Conservation (phyloP, 2,797 vertebrate species). For the Manis javanica region DNA sequence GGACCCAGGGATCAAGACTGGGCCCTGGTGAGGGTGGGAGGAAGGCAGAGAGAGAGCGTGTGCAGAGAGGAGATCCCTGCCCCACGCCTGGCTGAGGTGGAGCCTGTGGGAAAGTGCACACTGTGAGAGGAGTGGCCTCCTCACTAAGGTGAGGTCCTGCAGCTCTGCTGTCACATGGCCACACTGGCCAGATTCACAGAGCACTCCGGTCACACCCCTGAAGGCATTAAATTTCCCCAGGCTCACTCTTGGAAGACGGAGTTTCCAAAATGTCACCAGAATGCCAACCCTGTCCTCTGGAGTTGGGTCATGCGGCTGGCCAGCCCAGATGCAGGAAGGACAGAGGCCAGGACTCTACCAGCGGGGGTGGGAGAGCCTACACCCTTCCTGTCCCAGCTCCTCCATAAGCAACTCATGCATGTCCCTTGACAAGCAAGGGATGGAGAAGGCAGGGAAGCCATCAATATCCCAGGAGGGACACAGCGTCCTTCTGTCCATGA, state of each 20-base stretch:
- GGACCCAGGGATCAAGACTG: neutral
- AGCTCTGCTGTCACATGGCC: neutral
- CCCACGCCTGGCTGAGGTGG: neutral
- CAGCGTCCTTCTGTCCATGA: neutral
- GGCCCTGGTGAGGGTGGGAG: neutral
- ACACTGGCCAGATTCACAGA: neutral
- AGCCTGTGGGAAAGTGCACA: neutral
- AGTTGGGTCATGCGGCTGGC: neutral
- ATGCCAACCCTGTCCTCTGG: neutral
- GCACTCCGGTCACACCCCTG: rapidly evolving
- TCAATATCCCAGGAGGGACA: conserved; percentile 42
- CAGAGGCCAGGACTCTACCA: neutral
- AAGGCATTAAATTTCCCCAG: neutral
- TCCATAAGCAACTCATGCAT: neutral
- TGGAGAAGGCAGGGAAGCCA: neutral
- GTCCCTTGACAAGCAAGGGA: rapidly evolving
- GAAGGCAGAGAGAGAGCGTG: neutral
- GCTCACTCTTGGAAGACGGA: neutral
- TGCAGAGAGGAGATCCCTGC: rapidly evolving
- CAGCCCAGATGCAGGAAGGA: conserved; percentile 36
- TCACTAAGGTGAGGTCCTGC: neutral
- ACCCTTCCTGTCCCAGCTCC: conserved; percentile 5
- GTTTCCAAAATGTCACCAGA: conserved; percentile 11
- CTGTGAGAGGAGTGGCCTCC: rapidly evolving
- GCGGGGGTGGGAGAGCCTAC: neutral